Percentiles rank a stretch among this genome's conserved stretches.
phyloP scores from a whole-genome alignment of 1,140 invertebrate species.

The Oryctes rhinoceros region DNA sequence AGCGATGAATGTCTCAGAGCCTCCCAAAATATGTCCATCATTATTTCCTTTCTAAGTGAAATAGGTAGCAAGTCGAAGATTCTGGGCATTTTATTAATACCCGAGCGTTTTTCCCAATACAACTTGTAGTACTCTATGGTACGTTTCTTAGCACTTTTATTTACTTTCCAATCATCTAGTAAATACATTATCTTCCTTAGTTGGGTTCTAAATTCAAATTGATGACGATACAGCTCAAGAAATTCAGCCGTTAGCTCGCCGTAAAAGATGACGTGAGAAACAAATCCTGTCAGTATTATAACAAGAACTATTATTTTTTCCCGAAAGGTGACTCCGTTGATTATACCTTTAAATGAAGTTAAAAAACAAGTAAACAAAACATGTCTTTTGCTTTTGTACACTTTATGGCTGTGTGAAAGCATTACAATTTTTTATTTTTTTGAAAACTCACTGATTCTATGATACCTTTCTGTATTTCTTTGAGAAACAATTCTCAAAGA shows the following conservation, averaged over 20 bases:
- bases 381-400: no score
- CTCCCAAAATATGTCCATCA: slow-evolving; percentile 46
- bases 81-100: slow-evolving; percentile 22
- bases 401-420: no score
- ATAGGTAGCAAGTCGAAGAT: slow-evolving; percentile 40
- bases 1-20: slow-evolving; percentile 53
- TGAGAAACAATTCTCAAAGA: no score
- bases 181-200: slow-evolving; percentile 36
- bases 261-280: slow-evolving; percentile 25
- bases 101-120: slow-evolving; percentile 44
- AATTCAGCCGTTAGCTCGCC: slow-evolving; percentile 19
- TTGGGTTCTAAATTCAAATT: slow-evolving; percentile 29
- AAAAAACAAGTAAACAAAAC: no score
- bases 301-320: slow-evolving; percentile 29
- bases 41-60: slow-evolving; percentile 45
- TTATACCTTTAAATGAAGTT: slow-evolving; percentile 1
- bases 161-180: slow-evolving; percentile 39
- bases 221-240: not conserved
- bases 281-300: slow-evolving; percentile 24
- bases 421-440: no score
- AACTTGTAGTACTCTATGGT: slow-evolving; percentile 44
- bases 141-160: slow-evolving; percentile 23
- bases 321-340: not conserved
- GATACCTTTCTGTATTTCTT: no score
- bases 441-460: no score